phyloP scores from a whole-genome alignment of 1,140 invertebrate species.

The Lasioglossum albipes region DNA sequence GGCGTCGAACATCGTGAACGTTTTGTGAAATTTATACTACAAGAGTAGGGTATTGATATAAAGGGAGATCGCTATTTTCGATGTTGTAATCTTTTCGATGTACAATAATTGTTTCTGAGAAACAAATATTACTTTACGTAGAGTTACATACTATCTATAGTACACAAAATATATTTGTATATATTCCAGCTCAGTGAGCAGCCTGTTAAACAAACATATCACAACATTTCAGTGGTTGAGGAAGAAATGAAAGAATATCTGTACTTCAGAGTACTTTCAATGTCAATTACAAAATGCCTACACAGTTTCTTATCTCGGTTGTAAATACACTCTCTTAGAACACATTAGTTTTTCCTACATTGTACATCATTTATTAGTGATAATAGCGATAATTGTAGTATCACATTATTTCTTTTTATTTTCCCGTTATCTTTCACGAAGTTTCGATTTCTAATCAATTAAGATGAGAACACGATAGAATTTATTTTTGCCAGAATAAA shows the following conservation, averaged over 20 bases:
- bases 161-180: slow-evolving; percentile 17
- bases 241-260: background rate
- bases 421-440: background rate
- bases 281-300: background rate
- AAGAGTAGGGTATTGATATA: background rate
- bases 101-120: slow-evolving; percentile 22
- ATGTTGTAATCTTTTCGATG: slow-evolving; percentile 17
- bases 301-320: background rate
- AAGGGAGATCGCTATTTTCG: slow-evolving; percentile 23
- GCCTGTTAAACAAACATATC: background rate
- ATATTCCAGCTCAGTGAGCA: slow-evolving; percentile 26
- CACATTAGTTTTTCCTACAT: background rate
- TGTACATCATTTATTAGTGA: background rate
- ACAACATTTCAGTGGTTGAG: background rate
- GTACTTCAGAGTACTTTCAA: background rate
- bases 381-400: slow-evolving; percentile 2
- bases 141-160: slow-evolving; percentile 9
- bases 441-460: background rate
- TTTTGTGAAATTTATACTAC: slow-evolving; percentile 4
- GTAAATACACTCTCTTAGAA: background rate
- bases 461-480: background rate
- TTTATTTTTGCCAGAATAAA: background rate
- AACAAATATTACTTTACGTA: slow-evolving; percentile 20
- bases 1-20: background rate
- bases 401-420: background rate